Percentiles rank a stretch among this genome's conserved stretches.
These are phyloP conservation scores for Lethrus apterus DNA, from an alignment of 1,140 invertebrate genomes.

Conservation along the genomic window DNA sequence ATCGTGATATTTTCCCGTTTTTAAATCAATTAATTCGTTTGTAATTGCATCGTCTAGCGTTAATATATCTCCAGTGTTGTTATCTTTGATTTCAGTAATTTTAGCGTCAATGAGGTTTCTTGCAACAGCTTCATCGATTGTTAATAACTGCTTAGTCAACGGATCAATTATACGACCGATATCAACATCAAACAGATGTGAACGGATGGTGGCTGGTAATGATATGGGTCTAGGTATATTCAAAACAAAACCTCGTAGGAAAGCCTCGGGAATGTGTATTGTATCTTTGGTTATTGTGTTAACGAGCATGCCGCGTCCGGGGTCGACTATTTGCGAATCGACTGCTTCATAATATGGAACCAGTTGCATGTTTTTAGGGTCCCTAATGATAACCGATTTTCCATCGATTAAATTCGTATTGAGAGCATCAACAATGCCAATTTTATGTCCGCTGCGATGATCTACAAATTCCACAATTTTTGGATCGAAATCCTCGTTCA, in stretches of 20 bases:
- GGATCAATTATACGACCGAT: conserved; percentile 65
- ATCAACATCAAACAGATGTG: conserved; percentile 62
- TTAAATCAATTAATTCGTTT: conserved; percentile 58
- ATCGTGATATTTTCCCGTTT: conserved; percentile 59
- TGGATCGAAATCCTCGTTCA: conserved; percentile 56
- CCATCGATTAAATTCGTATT: conserved; percentile 65
- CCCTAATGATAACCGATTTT: conserved; percentile 60
- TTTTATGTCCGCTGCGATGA: conserved; percentile 49
- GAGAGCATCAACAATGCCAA: conserved; percentile 66
- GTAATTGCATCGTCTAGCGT: conserved; percentile 61
- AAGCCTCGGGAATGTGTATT: conserved; percentile 63
- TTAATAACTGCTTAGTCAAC: conserved; percentile 59
- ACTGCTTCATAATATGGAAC: conserved; percentile 67
- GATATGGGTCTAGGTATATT: conserved; percentile 62
- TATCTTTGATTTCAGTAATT: conserved; percentile 75
- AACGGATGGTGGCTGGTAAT: conserved; percentile 64
- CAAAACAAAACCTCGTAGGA: conserved; percentile 60
- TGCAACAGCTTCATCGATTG: conserved; percentile 67
- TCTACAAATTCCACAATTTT: conserved; percentile 57
- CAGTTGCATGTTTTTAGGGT: conserved; percentile 63
- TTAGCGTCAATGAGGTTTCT: conserved; percentile 74
- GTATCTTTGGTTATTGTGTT: conserved; percentile 60
- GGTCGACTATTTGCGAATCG: conserved; percentile 68
- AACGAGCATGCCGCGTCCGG: conserved; percentile 61
- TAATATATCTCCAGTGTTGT: conserved; percentile 57